phyloP scores from a whole-genome alignment of 2,113 vertebrate genomes.

The Puntigrus tetrazona region DNA sequence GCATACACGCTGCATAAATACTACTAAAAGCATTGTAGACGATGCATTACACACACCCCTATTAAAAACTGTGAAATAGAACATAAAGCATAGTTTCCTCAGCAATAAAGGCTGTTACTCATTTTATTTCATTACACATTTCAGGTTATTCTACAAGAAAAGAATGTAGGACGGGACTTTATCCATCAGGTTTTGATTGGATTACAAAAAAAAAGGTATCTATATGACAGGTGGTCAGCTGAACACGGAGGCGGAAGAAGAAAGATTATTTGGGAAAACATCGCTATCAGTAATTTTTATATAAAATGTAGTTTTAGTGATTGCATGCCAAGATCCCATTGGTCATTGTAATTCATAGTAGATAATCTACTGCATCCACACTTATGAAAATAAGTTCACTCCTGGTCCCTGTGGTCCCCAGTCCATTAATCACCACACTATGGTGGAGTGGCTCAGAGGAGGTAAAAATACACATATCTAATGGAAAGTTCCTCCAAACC shows the following conservation, averaged over 20 bases:
- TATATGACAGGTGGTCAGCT: background rate
- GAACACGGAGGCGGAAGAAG: background rate
- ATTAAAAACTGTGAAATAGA: background rate
- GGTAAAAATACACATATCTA: conserved; percentile 32
- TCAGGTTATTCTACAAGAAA: background rate
- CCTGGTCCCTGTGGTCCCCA: background rate
- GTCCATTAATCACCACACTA: conserved; percentile 39
- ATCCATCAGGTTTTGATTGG: background rate
- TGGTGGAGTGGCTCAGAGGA: background rate
- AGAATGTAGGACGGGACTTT: background rate
- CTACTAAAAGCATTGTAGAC: background rate
- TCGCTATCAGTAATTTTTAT: background rate
- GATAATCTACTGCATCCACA: conserved; percentile 17
- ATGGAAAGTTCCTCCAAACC: background rate
- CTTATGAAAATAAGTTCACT: conserved; percentile 25
- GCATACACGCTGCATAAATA: background rate
- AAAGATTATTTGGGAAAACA: background rate
- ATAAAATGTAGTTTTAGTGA: background rate
- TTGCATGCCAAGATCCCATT: background rate
- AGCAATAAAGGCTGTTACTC: background rate
- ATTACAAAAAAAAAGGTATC: background rate
- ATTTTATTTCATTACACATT: background rate
- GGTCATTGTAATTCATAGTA: conserved; percentile 8
- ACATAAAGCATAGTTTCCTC: background rate
- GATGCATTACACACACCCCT: background rate